Base-by-base conservation (phyloP, 1,140 invertebrate species). In the Phortica variegata region DNA sequence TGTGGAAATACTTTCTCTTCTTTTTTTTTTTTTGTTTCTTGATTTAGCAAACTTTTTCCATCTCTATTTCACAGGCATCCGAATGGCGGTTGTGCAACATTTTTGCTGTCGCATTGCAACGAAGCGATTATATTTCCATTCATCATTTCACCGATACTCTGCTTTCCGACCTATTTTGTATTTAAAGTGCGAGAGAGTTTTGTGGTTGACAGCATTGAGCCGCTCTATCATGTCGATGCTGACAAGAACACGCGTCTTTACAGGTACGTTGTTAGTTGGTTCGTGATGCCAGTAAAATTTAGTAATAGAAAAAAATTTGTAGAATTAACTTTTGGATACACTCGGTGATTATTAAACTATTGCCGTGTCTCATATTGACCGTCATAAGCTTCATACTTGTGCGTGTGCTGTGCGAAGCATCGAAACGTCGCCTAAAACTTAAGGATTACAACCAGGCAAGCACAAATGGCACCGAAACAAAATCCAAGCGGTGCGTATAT, bases 271-370 rank as follows among this genome's bases (percentile, higher is more conserved):
- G n/a, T n/a, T n/a, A n/a, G n/a, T n/a, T 26, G 5, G 23, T 26
- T 26, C 23, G 5, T 26, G 23, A 26, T 26, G 23, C 23, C 5
- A 26, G 23, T 26, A 26, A 5, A 26, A 26, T 36, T 13, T 36
- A n/a, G 4, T 36, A 8, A 5, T 15, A 34, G 10, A n/a, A 10
- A 34, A 10, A 34, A 10, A 34, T 15, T 34, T 36, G 2, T 20
- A 82, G 82, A 32, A 66, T 86, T n/a, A 91, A 92, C 69, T 93
- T 95, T 72, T 95, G 91, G 91, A 82, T 91, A 18, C 89, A 93
- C 65, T 83, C 86, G 2, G 87, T 94, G 3, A 79, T 93, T 15
- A 87, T 93, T 6, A 95, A 95, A 65, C 78, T 95, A 1, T 57
- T 95, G 3, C 93, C 92, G 0, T 94, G 93, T 57, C 77, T 85